phyloP scores from a whole-genome alignment of 92 coral and sea anemone genomes.

The Zoanthus sociatus region DNA sequence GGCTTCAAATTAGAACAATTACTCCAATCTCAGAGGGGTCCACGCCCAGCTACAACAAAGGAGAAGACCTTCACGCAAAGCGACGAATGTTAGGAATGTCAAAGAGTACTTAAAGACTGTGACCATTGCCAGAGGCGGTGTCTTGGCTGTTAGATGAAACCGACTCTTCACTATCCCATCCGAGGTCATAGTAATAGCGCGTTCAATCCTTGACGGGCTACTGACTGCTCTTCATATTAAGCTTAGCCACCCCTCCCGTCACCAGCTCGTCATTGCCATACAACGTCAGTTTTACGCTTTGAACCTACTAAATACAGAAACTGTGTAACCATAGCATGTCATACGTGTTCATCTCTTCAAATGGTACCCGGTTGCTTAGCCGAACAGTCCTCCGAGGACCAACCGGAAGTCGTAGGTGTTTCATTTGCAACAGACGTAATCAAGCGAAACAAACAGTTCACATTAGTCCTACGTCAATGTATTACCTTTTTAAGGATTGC shows the following conservation, averaged over 20 bases:
- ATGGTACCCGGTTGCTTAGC: too few relatives aligned
- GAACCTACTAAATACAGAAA: neutral
- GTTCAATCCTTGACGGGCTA: slow-evolving; percentile 47
- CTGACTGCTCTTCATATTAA: slow-evolving; percentile 54
- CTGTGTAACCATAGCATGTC: neutral
- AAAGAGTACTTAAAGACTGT: neutral
- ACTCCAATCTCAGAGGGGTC: neutral
- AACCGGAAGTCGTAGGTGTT: slow-evolving; percentile 25
- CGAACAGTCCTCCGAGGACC: neutral
- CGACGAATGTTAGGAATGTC: slow-evolving; percentile 24
- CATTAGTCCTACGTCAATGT: slow-evolving; percentile 14
- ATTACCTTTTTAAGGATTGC: slow-evolving; percentile 6
- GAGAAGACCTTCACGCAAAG: slow-evolving; percentile 55
- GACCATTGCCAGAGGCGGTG: slow-evolving; percentile 57
- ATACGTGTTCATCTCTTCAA: neutral
- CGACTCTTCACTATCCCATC: neutral
- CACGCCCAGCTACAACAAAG: slow-evolving; percentile 52
- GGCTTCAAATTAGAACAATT: slow-evolving; percentile 52
- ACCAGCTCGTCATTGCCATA: slow-evolving; percentile 11
- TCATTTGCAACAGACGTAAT: slow-evolving; percentile 19
- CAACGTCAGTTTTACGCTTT: neutral
- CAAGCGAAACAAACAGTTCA: neutral
- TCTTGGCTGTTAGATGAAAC: slow-evolving; percentile 47
- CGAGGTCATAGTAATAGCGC: slow-evolving; percentile 45
- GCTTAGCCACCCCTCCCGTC: slow-evolving; percentile 51